Percentiles rank a stretch among this genome's conserved stretches.
These are phyloP conservation scores for Embidobia sp. DNA, from an alignment of 2,888 invertebrate species.

Conservation along the genomic window DNA sequence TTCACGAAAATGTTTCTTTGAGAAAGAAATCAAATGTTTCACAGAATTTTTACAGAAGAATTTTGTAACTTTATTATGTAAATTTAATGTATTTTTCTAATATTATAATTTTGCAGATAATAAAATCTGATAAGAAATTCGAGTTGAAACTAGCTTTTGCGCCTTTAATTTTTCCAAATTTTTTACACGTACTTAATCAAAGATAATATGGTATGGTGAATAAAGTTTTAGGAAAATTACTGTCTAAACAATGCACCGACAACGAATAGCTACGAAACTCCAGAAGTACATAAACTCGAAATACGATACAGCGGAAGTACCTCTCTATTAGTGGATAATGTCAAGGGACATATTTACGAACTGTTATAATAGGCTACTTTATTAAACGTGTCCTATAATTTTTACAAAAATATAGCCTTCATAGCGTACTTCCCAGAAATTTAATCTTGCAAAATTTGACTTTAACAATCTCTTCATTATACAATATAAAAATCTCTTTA, in stretches of 20 bases:
- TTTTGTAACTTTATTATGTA: too few relatives aligned
- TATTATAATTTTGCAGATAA: too few relatives aligned
- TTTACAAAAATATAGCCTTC: slow-evolving; percentile 9
- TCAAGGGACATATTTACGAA: slow-evolving; percentile 52
- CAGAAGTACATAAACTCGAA: slow-evolving; percentile 17
- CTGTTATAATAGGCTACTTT: slow-evolving; percentile 33
- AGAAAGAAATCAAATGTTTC: too few relatives aligned
- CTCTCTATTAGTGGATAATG: slow-evolving; percentile 47
- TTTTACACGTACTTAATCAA: slow-evolving; percentile 5
- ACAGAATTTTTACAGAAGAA: too few relatives aligned
- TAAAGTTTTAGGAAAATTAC: slow-evolving; percentile 35
- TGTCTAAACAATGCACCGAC: slow-evolving; percentile 10
- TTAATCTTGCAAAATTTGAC: too few relatives aligned
- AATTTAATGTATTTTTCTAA: too few relatives aligned
- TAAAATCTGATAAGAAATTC: too few relatives aligned
- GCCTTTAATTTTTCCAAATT: background rate
- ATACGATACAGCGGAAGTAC: slow-evolving; percentile 35
- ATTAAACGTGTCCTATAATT: slow-evolving; percentile 43
- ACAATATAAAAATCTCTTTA: too few relatives aligned
- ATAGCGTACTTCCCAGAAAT: too few relatives aligned
- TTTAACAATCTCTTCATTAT: too few relatives aligned
- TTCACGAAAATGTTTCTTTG: too few relatives aligned
- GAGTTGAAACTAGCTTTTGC: background rate
- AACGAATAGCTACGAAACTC: slow-evolving; percentile 12
- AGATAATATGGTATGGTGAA: slow-evolving; percentile 10